Base-by-base conservation (phyloP, 2,797 vertebrate genomes). In the Pipistrellus kuhlii region DNA sequence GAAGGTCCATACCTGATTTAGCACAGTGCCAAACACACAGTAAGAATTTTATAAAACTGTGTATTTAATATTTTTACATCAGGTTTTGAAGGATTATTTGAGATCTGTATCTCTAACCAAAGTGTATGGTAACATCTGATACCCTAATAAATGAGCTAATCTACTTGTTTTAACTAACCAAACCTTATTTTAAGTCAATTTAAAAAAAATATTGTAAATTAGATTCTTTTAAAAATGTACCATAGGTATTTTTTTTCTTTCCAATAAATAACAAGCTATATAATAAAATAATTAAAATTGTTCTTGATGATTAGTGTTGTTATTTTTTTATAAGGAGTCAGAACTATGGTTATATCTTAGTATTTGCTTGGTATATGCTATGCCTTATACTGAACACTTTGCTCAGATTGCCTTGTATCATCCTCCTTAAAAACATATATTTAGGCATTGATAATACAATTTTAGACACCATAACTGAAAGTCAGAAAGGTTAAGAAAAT, bases 101-200 rank as follows among this genome's bases (percentile, higher is more conserved):
- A 83, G 25, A 55, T 48, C 75, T 72, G 0, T 81, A 46, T 75
- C 18, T 89, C 6, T 77, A 57, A 80, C 20, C 30, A 88, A 71
- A 90, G 6, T 14, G 2, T 13, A 11, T 1, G 59, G 5, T 10
- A 53, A 53, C 32, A 59, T 38, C 20, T 23, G 20, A 6, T 66
- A 35, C 12, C 44, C 14, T 55, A 73, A 90, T 57, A 92, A 94
- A 62, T 81, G 27, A 76, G 48, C 38, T 57, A 64, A 89, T 35
- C 15, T 55, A 32, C 30, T 72, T 91, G 73, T 90, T 95, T 82
- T 11, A 92, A 76, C 38, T 81, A 73, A 81, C 32, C 8, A 46
- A 96, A n/a, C 1, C 27, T 78, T 59, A 14, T 17, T 64, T 25
- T 80, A n/a, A 93, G 38, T 68, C 13, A 20, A 81, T 27, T 72